Evolutionary conservation across 1,140 invertebrate genomes (phyloP).

Genomic region (Neodiprion virginianus): DNA sequence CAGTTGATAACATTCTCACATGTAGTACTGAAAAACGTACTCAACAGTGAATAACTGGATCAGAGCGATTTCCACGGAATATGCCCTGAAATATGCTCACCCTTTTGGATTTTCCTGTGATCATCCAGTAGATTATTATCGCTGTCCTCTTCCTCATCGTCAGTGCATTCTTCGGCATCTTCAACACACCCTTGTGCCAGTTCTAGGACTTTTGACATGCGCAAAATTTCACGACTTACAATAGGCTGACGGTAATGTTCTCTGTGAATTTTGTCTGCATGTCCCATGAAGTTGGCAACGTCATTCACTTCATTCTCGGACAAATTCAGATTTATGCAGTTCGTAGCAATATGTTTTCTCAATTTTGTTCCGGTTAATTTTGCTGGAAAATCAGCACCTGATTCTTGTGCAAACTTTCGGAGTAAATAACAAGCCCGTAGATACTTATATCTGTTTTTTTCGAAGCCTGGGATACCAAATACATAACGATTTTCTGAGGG

Average conservation of each 20-base stretch:
- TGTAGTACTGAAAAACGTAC: no score
- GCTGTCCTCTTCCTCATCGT: not conserved
- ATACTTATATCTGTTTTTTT: constrained; percentile 1
- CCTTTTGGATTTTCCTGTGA: not conserved
- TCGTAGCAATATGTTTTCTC: constrained; percentile 36
- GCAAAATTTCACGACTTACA: constrained; percentile 4
- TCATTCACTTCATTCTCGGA: constrained; percentile 28
- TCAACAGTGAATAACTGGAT: not conserved
- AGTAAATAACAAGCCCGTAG: not conserved
- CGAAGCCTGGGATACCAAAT: not conserved
- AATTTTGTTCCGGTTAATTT: constrained; percentile 28
- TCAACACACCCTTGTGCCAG: not conserved
- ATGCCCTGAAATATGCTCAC: not conserved
- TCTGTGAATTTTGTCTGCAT: constrained; percentile 35
- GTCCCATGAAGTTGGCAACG: constrained; percentile 38
- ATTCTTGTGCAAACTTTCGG: constrained; percentile 12
- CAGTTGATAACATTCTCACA: no score
- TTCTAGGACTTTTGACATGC: not conserved
- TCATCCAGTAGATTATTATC: not conserved
- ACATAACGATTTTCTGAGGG: not conserved
- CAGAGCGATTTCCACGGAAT: not conserved
- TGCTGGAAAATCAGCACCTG: constrained; percentile 18
- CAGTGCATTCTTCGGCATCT: not conserved
- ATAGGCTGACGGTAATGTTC: constrained; percentile 29
- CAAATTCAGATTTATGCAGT: constrained; percentile 29